phyloP scores from a whole-genome alignment of 2,888 invertebrate genomes.

The Neria commutata region DNA sequence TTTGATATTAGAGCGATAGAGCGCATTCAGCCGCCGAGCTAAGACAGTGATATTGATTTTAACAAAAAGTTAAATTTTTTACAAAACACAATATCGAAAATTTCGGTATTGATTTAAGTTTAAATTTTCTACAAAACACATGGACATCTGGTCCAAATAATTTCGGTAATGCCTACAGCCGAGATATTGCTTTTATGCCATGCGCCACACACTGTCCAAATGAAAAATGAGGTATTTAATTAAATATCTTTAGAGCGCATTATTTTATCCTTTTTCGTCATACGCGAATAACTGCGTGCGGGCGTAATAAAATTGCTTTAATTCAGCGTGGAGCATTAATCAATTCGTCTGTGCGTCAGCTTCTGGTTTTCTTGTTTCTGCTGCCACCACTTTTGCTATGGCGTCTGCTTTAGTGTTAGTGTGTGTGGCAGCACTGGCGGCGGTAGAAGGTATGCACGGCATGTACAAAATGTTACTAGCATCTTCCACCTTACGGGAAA shows the following conservation, averaged over 20 bases:
- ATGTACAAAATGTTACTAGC: not conserved
- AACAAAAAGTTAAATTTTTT: no score
- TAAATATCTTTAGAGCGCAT: not conserved
- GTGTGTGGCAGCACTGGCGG: conserved; percentile 13
- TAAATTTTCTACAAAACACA: no score
- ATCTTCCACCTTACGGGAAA: conserved; percentile 31
- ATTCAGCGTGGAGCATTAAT: conserved; percentile 44
- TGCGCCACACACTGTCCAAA: not conserved
- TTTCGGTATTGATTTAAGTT: no score
- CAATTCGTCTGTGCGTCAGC: no score
- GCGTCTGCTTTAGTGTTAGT: not conserved
- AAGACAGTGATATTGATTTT: no score
- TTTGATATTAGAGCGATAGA: no score
- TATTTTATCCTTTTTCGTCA: conserved; percentile 1
- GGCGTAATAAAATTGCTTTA: conserved; percentile 37
- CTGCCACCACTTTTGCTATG: conserved; percentile 20
- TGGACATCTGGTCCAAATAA: no score
- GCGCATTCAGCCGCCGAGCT: no score
- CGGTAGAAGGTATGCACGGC: not conserved
- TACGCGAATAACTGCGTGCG: not conserved
- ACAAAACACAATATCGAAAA: no score
- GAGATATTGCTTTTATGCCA: no score
- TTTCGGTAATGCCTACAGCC: no score
- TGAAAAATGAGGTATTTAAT: conserved; percentile 9
- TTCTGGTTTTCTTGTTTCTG: conserved; percentile 32